Percentiles rank a stretch among this genome's conserved stretches.
Conservation (phyloP, 2,113 vertebrate genomes). For the Phodopus roborovskii region DNA sequence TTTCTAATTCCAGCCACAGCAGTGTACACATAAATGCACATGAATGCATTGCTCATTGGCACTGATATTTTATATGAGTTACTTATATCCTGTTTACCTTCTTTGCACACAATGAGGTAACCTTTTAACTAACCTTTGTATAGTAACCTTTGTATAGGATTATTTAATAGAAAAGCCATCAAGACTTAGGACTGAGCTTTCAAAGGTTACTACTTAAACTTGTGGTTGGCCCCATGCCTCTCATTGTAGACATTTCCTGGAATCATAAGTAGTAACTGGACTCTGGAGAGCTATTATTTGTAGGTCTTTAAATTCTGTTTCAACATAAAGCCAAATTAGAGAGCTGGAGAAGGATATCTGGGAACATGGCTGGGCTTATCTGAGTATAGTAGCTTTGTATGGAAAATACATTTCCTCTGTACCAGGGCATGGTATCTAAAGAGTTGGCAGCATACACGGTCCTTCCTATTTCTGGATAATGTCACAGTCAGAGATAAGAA, state of each 20-base stretch:
- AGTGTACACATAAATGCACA: too few relatives aligned
- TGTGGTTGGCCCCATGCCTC: constrained; percentile 64
- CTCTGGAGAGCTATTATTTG: constrained; percentile 70
- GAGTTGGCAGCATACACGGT: constrained; percentile 56
- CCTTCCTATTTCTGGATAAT: constrained; percentile 73
- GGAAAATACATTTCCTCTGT: constrained; percentile 78
- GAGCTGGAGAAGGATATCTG: constrained; percentile 49
- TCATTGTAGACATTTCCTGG: constrained; percentile 76
- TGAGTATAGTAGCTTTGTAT: constrained; percentile 39
- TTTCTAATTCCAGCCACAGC: background rate
- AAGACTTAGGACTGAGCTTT: constrained; percentile 41
- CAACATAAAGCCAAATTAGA: constrained; percentile 65
- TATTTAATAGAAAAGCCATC: constrained; percentile 48
- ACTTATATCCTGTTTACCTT: background rate
- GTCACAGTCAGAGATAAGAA: constrained; percentile 74
- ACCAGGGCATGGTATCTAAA: constrained; percentile 50
- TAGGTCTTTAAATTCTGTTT: constrained; percentile 65
- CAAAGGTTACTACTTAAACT: constrained; percentile 63
- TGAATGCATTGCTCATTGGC: too few relatives aligned
- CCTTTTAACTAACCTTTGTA: background rate
- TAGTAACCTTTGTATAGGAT: background rate
- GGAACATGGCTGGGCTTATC: constrained; percentile 43
- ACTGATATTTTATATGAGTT: background rate
- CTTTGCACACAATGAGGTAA: background rate
- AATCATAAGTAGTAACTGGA: constrained; percentile 70